These are phyloP conservation scores for Drosophila busckii DNA, from an alignment of 1,140 invertebrate species.

Conservation along the genomic window DNA sequence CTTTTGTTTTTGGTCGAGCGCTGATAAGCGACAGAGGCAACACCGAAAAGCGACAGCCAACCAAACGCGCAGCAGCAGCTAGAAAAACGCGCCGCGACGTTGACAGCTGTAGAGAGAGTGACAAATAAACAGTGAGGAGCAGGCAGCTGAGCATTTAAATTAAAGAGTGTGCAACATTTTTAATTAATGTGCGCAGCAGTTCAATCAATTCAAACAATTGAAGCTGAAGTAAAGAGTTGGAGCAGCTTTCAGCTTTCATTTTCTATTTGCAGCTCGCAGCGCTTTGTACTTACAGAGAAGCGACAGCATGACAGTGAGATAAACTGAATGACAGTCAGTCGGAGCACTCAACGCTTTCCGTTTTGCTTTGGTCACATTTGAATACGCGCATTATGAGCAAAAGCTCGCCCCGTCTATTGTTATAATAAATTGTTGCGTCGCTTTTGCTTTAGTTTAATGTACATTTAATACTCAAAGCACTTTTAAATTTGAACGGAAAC, in stretches of 20 bases:
- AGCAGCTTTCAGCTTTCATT: too few species aligned
- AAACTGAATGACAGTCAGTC: too few species aligned
- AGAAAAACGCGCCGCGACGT: not conserved
- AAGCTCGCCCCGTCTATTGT: too few species aligned
- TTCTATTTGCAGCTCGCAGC: slow-evolving; percentile 1
- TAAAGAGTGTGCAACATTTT: too few species aligned
- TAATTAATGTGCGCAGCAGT: too few species aligned
- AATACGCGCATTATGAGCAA: not conserved
- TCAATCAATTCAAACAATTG: too few species aligned
- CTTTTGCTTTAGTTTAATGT: slow-evolving; percentile 14
- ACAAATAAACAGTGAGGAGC: slow-evolving; percentile 2
- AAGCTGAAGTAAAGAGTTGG: too few species aligned
- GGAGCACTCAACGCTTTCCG: too few species aligned
- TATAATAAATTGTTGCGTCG: slow-evolving; percentile 1
- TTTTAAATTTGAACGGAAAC: slow-evolving; percentile 31
- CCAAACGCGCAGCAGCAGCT: not conserved
- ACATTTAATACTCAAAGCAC: slow-evolving; percentile 42
- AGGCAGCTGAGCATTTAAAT: not conserved
- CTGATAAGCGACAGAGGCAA: slow-evolving; percentile 37
- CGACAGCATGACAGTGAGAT: slow-evolving; percentile 16
- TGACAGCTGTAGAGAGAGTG: slow-evolving; percentile 30
- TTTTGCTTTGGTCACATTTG: slow-evolving; percentile 24
- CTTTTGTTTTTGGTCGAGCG: slow-evolving; percentile 31
- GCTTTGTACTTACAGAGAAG: not conserved
- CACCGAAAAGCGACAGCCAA: slow-evolving; percentile 19